phyloP scores from a whole-genome alignment of 2,888 invertebrate species.

The Sisyra terminalis region DNA sequence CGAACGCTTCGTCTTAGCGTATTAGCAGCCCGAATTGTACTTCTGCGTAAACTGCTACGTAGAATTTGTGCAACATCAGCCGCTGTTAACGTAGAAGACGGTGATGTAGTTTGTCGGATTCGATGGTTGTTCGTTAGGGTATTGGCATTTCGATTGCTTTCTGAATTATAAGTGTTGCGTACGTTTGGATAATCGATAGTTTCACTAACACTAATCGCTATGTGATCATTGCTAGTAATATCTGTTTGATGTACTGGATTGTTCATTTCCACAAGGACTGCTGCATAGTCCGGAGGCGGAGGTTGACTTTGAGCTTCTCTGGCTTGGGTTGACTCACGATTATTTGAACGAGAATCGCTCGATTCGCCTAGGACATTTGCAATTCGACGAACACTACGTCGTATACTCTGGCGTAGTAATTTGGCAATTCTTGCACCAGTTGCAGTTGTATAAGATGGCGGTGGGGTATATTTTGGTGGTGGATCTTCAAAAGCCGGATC shows the following conservation, averaged over 20 bases:
- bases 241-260: constrained; percentile 17
- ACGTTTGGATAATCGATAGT: constrained; percentile 7
- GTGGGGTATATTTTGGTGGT: constrained; percentile 86
- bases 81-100: constrained; percentile 30
- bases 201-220: constrained; percentile 7
- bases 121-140: constrained; percentile 5
- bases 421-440: constrained; percentile 71
- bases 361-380: constrained; percentile 29
- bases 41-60: constrained; percentile 36
- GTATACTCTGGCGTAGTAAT: constrained; percentile 55
- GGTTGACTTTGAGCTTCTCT: constrained; percentile 18
- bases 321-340: not conserved
- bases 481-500: constrained; percentile 46
- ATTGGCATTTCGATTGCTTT: constrained; percentile 12
- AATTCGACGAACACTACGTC: constrained; percentile 60
- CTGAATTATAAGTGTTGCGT: constrained; percentile 7
- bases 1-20: constrained; percentile 21
- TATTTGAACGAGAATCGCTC: constrained; percentile 1
- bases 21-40: constrained; percentile 23
- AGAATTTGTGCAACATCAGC: constrained; percentile 38
- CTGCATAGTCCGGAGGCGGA: constrained; percentile 44
- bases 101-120: constrained; percentile 9
- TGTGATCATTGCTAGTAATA: constrained; percentile 7
- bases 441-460: constrained; percentile 82
- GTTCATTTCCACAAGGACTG: constrained; percentile 44